These are phyloP conservation scores for Thalassarche chlororhynchos DNA, from an alignment of 2,113 vertebrate genomes.

Conservation along the genomic window DNA sequence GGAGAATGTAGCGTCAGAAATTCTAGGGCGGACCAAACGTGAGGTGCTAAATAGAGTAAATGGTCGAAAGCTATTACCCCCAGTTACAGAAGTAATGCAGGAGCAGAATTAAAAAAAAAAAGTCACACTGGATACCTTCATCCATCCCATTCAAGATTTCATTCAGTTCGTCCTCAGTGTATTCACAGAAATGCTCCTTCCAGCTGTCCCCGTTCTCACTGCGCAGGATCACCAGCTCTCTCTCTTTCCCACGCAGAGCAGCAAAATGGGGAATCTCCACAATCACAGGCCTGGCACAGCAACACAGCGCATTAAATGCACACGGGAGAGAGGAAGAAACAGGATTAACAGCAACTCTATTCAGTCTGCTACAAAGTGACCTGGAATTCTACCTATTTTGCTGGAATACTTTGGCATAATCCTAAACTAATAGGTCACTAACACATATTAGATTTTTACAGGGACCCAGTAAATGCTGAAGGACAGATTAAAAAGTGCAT, in stretches of 20 bases:
- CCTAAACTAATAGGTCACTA: slow-evolving; percentile 3
- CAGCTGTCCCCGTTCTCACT: slow-evolving; percentile 97
- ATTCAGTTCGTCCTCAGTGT: slow-evolving; percentile 93
- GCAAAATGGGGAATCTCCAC: slow-evolving; percentile 99
- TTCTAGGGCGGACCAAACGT: neutral
- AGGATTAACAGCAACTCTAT: slow-evolving; percentile 47
- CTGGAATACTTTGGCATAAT: neutral
- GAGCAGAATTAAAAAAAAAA: neutral
- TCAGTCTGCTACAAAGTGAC: slow-evolving; percentile 83
- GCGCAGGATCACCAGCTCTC: slow-evolving; percentile 94
- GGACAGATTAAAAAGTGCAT: slow-evolving; percentile 37
- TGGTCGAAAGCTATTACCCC: neutral
- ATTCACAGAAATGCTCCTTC: slow-evolving; percentile 97
- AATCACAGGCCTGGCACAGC: slow-evolving; percentile 89
- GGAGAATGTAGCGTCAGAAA: neutral
- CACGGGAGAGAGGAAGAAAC: neutral
- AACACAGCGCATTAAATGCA: slow-evolving; percentile 67
- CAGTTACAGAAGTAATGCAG: neutral
- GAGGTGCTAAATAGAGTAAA: neutral
- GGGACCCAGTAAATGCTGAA: slow-evolving; percentile 4
- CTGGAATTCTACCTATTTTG: slow-evolving; percentile 69
- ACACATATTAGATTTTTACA: neutral
- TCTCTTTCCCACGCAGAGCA: slow-evolving; percentile 91
- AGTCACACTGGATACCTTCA: slow-evolving; percentile 80
- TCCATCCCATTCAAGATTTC: slow-evolving; percentile 97